These are phyloP conservation scores for Pseudomyrmex flavicornis DNA, from an alignment of 1,140 invertebrate genomes.

Conservation along the genomic window DNA sequence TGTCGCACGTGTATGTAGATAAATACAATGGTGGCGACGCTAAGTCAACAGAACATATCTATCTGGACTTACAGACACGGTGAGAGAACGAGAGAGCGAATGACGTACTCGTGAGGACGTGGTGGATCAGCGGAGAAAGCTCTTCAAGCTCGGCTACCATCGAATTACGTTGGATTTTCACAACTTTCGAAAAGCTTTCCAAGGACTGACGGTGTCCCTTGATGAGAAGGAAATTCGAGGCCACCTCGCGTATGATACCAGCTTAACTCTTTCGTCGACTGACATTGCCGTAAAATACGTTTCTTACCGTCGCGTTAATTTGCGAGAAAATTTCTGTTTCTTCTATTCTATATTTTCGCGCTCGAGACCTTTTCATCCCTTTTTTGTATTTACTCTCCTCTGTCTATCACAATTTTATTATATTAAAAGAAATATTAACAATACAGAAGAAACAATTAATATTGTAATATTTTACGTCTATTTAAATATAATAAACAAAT, in stretches of 20 bases:
- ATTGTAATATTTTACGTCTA: too few relatives aligned
- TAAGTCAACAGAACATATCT: constrained; percentile 64
- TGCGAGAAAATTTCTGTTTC: not conserved
- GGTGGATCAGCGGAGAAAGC: constrained; percentile 47
- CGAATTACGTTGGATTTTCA: constrained; percentile 67
- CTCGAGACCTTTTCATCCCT: not conserved
- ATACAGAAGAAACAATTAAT: not conserved
- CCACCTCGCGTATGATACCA: constrained; percentile 3
- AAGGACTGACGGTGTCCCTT: constrained; percentile 28
- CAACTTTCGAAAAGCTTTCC: constrained; percentile 44
- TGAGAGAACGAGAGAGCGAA: constrained; percentile 11
- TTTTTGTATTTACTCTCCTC: not conserved
- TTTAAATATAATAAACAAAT: too few relatives aligned
- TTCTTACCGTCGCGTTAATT: constrained; percentile 6
- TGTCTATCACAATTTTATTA: not conserved
- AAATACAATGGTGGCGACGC: constrained; percentile 63
- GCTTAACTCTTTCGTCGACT: not conserved
- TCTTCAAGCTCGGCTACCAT: constrained; percentile 62
- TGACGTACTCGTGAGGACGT: constrained; percentile 47
- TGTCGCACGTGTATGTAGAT: constrained; percentile 54
- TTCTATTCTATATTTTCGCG: not conserved
- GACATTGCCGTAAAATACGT: not conserved
- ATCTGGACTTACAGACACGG: constrained; percentile 33
- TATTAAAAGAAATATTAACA: not conserved
- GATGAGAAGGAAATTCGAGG: constrained; percentile 25